Base-by-base conservation (phyloP, 2,797 vertebrate genomes). In the Phrynocephalus forsythii region DNA sequence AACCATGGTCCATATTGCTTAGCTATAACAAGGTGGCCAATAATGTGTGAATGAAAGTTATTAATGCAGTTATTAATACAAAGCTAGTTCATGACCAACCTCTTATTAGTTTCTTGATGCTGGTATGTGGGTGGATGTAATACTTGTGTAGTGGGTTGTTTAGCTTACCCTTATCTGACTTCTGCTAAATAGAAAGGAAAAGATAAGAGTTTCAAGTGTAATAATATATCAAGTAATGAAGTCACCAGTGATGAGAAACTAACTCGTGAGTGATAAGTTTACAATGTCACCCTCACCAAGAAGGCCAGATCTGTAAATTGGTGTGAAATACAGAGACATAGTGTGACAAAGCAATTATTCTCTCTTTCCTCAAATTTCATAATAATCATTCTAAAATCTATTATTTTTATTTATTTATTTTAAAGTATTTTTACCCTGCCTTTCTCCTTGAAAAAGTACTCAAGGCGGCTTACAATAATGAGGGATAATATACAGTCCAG, bases 281-380 rank as follows among this genome's bases (percentile, higher is more conserved):
- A 33, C 0, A 2, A n/a, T 83, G 85, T 83, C 56, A 56, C 82
- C 1, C 86, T 10, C 1, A 13, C 8, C 85, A 8, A 81, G 73
- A 83, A 9, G 7, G 50, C 56, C 83, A n/a, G 56, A 16, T 6
- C 18, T 71, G 44, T 6, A 83, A 82, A 44, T 67, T 68, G 52
- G n/a, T 76, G 30, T n/a, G 44, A 81, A 88, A 38, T 15, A 60
- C 9, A 66, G 56, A 63, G 56, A 7, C 85, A 77, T 50, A 50
- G 6, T 38, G 38, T 73, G 38, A 83, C 20, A 89, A 82, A 81
- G 22, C 76, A 3, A 48, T 84, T 1, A 71, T 94, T 89, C 90
- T 38, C 18, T n/a, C 73, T 91, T 91, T 83, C 26, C 26, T 56
- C 87, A 48, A 91, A 75, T 60, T 90, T 13, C 28, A 92, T 86